Base-by-base conservation (phyloP, 1,140 invertebrate genomes). In the Megalonaias nervosa region DNA sequence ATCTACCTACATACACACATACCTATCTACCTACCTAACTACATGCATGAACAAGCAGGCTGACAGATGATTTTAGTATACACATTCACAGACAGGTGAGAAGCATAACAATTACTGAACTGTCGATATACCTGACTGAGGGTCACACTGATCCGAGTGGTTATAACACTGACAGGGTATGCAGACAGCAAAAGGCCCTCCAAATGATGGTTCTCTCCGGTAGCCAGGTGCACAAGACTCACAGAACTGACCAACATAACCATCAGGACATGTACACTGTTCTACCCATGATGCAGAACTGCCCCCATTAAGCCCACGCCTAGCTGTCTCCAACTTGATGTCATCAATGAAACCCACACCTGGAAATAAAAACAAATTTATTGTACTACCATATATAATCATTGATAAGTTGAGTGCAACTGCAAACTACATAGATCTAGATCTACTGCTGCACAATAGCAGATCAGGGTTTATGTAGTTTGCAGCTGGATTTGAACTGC, bases 221-320 rank as follows among this genome's bases (percentile, higher is more conserved):
- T 94, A 99, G 0, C 97, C 97, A 0, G 97, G 95, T 0, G 95
- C 95, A 89, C 98, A 99, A 1, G 97, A 97, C 91, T 99, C 98
- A 88, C 98, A 99, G 90, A 97, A 98, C 90, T 99, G 97, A 0
- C 98, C 94, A 61, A 93, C 90, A 84, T 99, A 99, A 0, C 97
- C 97, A 74, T 94, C 93, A 0, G 96, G 97, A 91, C 98, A 99
- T 14, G 94, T 94, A 89, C 98, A 99, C 84, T 95, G 95, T 90
- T 99, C 98, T 12, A 99, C 94, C 97, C 97, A 99, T 67, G 94
- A 93, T 0, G 97, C 97, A 2, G 93, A 92, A 13, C 79, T 78
- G 14, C 84, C 87, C 1, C 96, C 96, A 61, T 95, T 94, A 6
- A 94, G 94, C 0, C 95, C 95, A 19, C 94, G 92, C 62, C 95